These are phyloP conservation scores for Palythoa heliodiscus DNA, from an alignment of 92 coral and sea anemone genomes.

Conservation along the genomic window DNA sequence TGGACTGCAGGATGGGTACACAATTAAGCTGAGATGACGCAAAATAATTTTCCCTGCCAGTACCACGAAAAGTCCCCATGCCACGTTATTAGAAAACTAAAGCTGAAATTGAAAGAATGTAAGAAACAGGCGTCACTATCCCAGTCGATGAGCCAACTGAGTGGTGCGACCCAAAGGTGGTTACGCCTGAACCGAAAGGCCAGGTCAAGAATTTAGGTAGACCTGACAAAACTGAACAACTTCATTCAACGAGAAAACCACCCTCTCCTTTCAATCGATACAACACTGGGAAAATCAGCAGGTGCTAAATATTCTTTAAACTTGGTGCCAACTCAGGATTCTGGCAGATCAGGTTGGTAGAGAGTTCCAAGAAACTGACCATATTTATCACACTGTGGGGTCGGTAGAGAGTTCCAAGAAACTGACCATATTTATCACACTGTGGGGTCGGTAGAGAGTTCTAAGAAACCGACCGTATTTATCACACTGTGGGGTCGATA, in stretches of 20 bases:
- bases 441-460: constrained; percentile 58
- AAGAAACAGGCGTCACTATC: constrained; percentile 42
- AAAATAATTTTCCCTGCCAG: constrained; percentile 55
- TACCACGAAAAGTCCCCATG: constrained; percentile 50
- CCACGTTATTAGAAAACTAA: constrained; percentile 46
- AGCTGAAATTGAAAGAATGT: constrained; percentile 48
- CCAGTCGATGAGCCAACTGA: constrained; percentile 48
- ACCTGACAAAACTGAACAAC: constrained; percentile 56
- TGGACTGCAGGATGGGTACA: constrained; percentile 60
- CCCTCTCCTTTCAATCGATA: constrained; percentile 55
- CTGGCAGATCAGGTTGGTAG: constrained; percentile 53
- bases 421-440: constrained; percentile 61
- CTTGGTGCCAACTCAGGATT: constrained; percentile 65
- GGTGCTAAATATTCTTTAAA: constrained; percentile 56
- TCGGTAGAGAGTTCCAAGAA: constrained; percentile 47
- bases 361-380: constrained; percentile 50
- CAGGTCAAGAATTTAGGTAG: constrained; percentile 45
- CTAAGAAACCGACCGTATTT: constrained; percentile 56
- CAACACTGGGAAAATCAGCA: constrained; percentile 53
- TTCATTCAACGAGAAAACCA: constrained; percentile 51
- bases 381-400: constrained; percentile 63
- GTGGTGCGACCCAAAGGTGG: constrained; percentile 53
- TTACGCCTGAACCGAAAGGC: constrained; percentile 50
- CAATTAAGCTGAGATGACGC: constrained; percentile 51
- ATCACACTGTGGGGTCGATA: constrained; percentile 65